A percentile compares a stretch with the other conserved stretches of the same genome.
phyloP scores from a whole-genome alignment of 2,888 invertebrate genomes.

The Lithophane ornitopus region DNA sequence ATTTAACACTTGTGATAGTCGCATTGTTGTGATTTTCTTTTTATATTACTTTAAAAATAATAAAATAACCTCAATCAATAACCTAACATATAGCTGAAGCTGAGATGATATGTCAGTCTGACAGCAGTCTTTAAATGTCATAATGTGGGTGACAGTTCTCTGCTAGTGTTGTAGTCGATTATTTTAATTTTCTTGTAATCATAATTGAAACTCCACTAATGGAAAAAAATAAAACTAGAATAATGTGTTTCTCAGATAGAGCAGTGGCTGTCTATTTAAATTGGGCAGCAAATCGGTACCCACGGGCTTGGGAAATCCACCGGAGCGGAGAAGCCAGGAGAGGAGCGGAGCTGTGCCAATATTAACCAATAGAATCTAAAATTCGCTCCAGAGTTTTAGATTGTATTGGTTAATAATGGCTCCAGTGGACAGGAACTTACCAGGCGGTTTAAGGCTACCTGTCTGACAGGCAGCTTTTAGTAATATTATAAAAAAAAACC shows the following conservation, averaged over 20 bases:
- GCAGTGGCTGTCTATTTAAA: neutral
- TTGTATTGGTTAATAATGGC: too few species aligned
- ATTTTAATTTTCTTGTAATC: neutral
- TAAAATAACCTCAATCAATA: constrained; percentile 38
- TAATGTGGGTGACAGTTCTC: neutral
- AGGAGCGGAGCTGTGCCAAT: too few species aligned
- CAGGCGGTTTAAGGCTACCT: too few species aligned
- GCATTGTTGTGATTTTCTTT: constrained; percentile 88
- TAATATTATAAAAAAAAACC: too few species aligned
- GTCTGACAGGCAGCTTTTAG: too few species aligned
- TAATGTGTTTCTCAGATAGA: neutral
- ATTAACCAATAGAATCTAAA: too few species aligned
- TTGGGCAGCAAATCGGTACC: neutral
- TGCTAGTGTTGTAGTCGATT: neutral
- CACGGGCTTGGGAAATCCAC: neutral
- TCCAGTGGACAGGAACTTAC: too few species aligned
- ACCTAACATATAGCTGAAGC: constrained; percentile 22
- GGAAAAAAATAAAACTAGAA: neutral
- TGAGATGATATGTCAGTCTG: constrained; percentile 14
- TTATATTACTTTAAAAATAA: constrained; percentile 29
- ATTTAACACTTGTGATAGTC: constrained; percentile 91
- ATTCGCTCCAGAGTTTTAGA: too few species aligned
- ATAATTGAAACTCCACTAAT: neutral
- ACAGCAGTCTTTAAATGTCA: constrained; percentile 18
- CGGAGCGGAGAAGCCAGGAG: too few species aligned